Base-by-base conservation (phyloP, 2,797 vertebrate species). In the Lithobates sylvaticus region DNA sequence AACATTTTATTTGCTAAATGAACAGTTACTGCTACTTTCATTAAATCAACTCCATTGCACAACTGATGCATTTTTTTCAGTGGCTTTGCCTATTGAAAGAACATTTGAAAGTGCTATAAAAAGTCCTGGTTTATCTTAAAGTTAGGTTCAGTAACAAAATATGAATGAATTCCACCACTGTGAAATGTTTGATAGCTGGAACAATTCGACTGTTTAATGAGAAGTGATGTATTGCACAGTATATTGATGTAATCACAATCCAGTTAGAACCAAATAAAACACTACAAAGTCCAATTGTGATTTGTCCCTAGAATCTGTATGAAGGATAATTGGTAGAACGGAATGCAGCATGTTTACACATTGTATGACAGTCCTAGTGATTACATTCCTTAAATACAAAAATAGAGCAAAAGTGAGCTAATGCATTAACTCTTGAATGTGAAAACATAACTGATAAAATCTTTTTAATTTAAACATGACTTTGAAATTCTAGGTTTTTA, bases 321-420 rank as follows among this genome's bases (percentile, higher is more conserved):
- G 26, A 23, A 72, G 29, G n/a, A 10, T 77, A 76, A 71, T 64
- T 73, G 50, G 58, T 21, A 32, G 67, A 79, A 74, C 44, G 54
- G 83, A 44, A 73, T 71, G 64, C 58, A 68, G 47, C 77, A 32
- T 79, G 83, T 85, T 85, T 85, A 85, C 61, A 61, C 69, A 64
- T 32, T 26, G 16, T 68, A 70, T 64, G 83, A 67, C 74, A 70
- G 67, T 74, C 73, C 58, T n/a, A 32, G 68, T 65, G 76, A 85
- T 65, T 73, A 78, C 70, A 80, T 85, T 80, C 76, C 58, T 80
- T 13, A 23, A n/a, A 74, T 68, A 67, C 29, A 73, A 39, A 67
- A 67, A 26, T 50, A 42, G 32, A 85, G 39, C 29, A 44, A 73
- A 54, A 5, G 5, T 72, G 72, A 64, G 27, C 36, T 80, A 74